Evolutionary conservation across 35 echinoderm and acorn worm species (phyloP).

Genomic region (Nesometra sesokonis): DNA sequence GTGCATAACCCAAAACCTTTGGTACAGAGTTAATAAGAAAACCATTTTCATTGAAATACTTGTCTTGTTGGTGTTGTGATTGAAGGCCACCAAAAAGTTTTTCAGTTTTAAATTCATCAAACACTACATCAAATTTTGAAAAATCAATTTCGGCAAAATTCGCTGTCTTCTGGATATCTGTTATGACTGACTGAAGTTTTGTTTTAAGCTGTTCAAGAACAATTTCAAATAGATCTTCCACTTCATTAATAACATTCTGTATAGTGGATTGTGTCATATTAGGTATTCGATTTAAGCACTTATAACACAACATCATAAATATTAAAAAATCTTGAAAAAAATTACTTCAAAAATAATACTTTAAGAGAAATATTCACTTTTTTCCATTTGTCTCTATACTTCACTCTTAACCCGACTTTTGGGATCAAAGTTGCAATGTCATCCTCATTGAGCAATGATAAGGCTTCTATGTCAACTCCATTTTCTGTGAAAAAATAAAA

Average conservation of each 20-base stretch:
- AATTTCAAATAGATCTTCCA: conserved; percentile 2
- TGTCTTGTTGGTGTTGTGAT: conserved; percentile 25
- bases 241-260: conserved; percentile 17
- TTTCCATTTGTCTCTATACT: conserved; percentile 9
- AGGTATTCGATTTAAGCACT: conserved; percentile 6
- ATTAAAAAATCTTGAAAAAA: neutral
- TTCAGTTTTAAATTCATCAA: neutral
- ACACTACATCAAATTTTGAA: neutral
- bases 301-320: conserved; percentile 2
- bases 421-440: conserved; percentile 2
- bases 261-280: conserved; percentile 9
- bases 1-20: conserved; percentile 15
- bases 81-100: conserved; percentile 7
- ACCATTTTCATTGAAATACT: conserved; percentile 19
- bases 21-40: conserved; percentile 6
- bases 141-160: neutral
- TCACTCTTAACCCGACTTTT: neutral
- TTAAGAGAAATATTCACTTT: conserved; percentile 3
- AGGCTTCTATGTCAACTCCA: neutral
- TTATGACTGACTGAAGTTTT: neutral
- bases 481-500: neutral
- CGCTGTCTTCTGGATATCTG: conserved; percentile 1
- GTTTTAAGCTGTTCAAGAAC: conserved; percentile 1
- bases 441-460: neutral
- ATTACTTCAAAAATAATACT: neutral